Conservation (phyloP, 2,797 vertebrate genomes). For the Oreonectes daqikongensis region DNA sequence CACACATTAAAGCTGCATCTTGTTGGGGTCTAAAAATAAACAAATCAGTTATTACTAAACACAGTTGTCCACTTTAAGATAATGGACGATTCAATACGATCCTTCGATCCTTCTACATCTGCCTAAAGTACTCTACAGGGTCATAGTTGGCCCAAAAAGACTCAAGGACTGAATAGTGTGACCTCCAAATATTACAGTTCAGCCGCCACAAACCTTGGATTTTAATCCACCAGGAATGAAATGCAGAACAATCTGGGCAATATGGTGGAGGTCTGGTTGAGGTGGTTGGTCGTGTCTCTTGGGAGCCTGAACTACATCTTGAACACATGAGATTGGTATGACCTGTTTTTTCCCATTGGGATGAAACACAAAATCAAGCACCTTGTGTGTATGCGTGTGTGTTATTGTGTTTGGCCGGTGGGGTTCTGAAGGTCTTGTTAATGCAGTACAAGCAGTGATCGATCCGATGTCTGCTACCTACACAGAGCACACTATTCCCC, state of each 20-base stretch:
- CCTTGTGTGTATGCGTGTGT: neutral
- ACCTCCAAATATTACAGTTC: neutral
- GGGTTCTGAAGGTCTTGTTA: conserved; percentile 56
- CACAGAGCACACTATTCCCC: conserved; percentile 55
- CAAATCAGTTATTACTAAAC: too few relatives aligned
- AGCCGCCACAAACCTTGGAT: neutral
- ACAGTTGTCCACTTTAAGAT: too few relatives aligned
- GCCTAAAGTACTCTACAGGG: neutral
- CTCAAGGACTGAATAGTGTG: neutral
- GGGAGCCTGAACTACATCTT: neutral
- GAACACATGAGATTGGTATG: neutral
- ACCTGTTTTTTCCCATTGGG: conserved; percentile 4
- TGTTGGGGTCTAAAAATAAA: too few relatives aligned
- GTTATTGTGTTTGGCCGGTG: conserved; percentile 11
- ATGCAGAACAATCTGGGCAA: conserved; percentile 9
- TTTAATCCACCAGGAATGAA: conserved; percentile 26
- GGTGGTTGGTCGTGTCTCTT: neutral
- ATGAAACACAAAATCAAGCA: conserved; percentile 7
- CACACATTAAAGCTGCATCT: too few relatives aligned
- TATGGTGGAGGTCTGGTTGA: neutral
- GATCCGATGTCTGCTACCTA: conserved; percentile 61
- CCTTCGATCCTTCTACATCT: neutral
- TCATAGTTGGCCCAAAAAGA: neutral
- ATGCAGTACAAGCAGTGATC: conserved; percentile 67
- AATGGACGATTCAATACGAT: too few relatives aligned